phyloP scores from a whole-genome alignment of 2,888 invertebrate genomes.

The Phaedon cochleariae region DNA sequence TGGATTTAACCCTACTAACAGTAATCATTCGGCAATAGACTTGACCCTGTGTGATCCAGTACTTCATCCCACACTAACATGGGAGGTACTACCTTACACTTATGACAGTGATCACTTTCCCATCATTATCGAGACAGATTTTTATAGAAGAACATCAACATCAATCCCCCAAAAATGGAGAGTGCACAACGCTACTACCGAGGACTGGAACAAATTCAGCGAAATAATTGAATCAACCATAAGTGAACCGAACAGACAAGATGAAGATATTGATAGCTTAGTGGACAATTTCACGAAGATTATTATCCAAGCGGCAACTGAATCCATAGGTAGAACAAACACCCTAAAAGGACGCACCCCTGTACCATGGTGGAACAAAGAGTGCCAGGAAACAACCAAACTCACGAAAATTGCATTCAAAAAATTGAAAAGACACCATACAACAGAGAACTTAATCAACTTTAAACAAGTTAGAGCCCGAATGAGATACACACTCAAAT shows the following conservation, averaged over 20 bases:
- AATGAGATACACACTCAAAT: not conserved
- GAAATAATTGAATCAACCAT: not conserved
- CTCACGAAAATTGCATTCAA: not conserved
- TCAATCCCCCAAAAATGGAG: constrained; percentile 1
- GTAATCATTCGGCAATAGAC: constrained; percentile 4
- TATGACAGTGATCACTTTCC: constrained; percentile 7
- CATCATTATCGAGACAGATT: not conserved
- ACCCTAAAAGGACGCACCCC: not conserved
- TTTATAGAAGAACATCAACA: not conserved
- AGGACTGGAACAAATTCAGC: not conserved
- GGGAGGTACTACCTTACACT: not conserved
- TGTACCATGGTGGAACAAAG: constrained; percentile 3
- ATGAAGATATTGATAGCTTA: not conserved
- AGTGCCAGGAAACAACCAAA: not conserved
- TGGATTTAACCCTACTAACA: not conserved
- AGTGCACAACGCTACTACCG: not conserved
- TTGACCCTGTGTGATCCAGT: not conserved
- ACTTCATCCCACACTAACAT: not conserved
- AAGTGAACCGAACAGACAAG: not conserved
- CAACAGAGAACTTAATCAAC: not conserved
- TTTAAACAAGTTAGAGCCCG: not conserved
- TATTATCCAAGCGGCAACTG: not conserved
- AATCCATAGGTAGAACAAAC: constrained; percentile 2
- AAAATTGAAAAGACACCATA: constrained; percentile 7
- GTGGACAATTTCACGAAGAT: not conserved